Base-by-base conservation (phyloP, 2,113 vertebrate species). In the Petrocephalus zakoni region DNA sequence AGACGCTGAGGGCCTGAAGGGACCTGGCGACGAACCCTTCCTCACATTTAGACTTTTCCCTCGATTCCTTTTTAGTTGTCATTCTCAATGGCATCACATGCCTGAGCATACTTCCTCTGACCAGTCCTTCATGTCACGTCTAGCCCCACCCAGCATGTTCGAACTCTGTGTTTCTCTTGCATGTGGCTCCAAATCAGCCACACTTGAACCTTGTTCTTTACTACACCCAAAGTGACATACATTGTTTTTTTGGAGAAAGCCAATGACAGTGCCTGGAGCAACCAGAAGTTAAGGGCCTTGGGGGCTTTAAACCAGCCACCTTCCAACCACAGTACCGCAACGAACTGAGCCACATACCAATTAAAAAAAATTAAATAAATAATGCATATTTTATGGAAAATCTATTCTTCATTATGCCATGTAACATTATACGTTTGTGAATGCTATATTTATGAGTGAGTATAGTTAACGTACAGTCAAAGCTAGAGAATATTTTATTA, bases 401-500 rank as follows among this genome's bases (percentile, higher is more conserved):
- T 75, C 29, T 37, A 75, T 75, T 75, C 29, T 75, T 75, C 25
- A 34, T 75, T 19, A 75, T 75, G 15, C 5, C 68, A 75, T 37
- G 34, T 75, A 75, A 55, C 2, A 55, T 55, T 55, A 55, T 55
- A 55, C 2, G 9, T 55, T 55, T 55, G 9, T 55, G 1, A 0
- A 5, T 75, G 25, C 13, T 17, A 37, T 75, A 75, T 37, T 75
- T 75, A 75, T 75, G n/a, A 64, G 2, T 64, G 58, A 64, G n/a
- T 64, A 64, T 25, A n/a, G n/a, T n/a, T n/a, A n/a, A n/a, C 47
- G 37, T 82, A 82, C 42, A 10, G 29, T 49, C 19, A 47, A 22
- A 46, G 19, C 78, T 46, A 82, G 46, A 82, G 13, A 82, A 82
- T 37, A 82, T 83, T 47, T 83, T 83, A n/a, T 83, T 83, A 83